Evolutionary conservation across 2,888 invertebrate species (phyloP).

Genomic region (Reticulitermes lucifugus): DNA sequence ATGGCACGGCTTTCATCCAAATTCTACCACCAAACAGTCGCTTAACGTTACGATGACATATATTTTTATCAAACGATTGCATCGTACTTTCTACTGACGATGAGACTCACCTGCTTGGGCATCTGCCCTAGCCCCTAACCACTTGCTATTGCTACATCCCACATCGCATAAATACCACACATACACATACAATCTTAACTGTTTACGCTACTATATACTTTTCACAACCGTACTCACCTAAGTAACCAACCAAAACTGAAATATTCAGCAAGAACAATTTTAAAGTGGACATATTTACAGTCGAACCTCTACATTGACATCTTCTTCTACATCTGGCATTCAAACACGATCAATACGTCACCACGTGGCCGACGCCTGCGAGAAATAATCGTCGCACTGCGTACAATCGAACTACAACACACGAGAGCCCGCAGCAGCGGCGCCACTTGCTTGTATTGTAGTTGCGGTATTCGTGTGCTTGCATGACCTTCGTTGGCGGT

Average conservation of each 20-base stretch:
- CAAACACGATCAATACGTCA: slow-evolving; percentile 16
- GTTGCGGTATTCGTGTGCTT: too few relatives aligned
- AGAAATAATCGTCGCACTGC: too few relatives aligned
- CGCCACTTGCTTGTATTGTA: too few relatives aligned
- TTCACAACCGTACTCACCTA: slow-evolving; percentile 42
- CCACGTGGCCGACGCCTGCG: slow-evolving; percentile 2
- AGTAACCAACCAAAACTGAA: slow-evolving; percentile 45
- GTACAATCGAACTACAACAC: too few relatives aligned
- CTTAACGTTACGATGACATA: too few relatives aligned
- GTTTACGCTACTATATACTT: background rate
- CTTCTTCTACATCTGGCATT: slow-evolving; percentile 15
- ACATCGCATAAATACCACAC: background rate
- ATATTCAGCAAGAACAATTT: slow-evolving; percentile 48
- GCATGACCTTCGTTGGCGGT: too few relatives aligned
- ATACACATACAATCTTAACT: too few relatives aligned
- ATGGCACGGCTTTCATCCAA: too few relatives aligned
- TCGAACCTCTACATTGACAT: slow-evolving; percentile 16
- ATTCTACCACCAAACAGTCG: too few relatives aligned
- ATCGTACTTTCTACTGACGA: too few relatives aligned
- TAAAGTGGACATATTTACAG: slow-evolving; percentile 38
- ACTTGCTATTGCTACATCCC: background rate
- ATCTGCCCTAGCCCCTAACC: background rate
- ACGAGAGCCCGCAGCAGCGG: too few relatives aligned
- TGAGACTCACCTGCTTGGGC: background rate
- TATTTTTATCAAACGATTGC: too few relatives aligned